These are phyloP conservation scores for Drosophila sordidula DNA, from an alignment of 2,888 invertebrate species.

Conservation along the genomic window DNA sequence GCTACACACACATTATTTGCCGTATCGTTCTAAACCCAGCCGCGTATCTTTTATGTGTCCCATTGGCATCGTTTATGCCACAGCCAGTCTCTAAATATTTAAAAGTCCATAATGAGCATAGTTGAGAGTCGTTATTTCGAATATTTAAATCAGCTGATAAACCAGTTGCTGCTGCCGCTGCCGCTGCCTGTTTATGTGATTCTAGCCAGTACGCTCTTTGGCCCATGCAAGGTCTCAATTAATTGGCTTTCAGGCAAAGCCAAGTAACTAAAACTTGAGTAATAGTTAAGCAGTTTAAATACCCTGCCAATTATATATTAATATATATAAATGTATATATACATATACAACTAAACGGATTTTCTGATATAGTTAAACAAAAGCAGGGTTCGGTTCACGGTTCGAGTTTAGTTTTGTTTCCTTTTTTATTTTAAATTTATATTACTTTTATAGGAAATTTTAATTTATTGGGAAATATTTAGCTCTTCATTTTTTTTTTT, in stretches of 20 bases:
- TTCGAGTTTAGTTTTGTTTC: no score
- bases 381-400: no score
- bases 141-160: constrained; percentile 51
- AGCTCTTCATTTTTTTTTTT: no score
- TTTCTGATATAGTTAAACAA: no score
- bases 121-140: constrained; percentile 51
- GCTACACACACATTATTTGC: constrained; percentile 9
- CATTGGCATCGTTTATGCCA: constrained; percentile 61
- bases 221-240: constrained; percentile 52
- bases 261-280: constrained; percentile 1
- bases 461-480: no score
- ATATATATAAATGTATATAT: no score
- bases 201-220: constrained; percentile 27
- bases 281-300: not conserved
- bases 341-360: no score
- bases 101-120: constrained; percentile 69
- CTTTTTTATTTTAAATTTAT: no score
- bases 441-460: no score
- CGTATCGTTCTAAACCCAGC: constrained; percentile 25
- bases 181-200: constrained; percentile 5
- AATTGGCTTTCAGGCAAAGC: constrained; percentile 39
- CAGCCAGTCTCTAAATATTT: constrained; percentile 59
- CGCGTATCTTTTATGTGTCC: constrained; percentile 67
- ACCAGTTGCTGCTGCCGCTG: constrained; percentile 48
- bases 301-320: no score